Conservation (phyloP, 2,797 vertebrate species). For the Acanthiza pusilla region DNA sequence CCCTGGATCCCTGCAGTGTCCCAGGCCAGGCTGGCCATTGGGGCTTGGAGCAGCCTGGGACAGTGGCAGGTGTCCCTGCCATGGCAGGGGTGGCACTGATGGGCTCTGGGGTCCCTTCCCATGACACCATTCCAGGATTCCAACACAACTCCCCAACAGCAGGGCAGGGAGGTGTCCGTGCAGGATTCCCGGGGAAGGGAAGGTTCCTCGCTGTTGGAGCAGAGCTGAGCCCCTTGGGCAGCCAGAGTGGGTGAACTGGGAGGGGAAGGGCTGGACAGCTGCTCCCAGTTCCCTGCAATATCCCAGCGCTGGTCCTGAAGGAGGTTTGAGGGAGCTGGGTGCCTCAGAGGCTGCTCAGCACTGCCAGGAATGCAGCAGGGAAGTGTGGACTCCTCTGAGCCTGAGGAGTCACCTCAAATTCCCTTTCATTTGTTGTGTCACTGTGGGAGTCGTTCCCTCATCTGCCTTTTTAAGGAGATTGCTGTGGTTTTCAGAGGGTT, state of each 20-base stretch:
- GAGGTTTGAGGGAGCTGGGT: not conserved
- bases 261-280: not conserved
- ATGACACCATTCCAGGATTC: not conserved
- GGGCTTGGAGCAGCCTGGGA: not conserved
- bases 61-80: not conserved
- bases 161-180: not conserved
- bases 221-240: not conserved
- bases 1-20: not conserved
- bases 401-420: not conserved
- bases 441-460: not conserved
- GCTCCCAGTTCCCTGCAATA: not conserved
- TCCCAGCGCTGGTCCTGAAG: not conserved
- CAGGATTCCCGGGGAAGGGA: not conserved
- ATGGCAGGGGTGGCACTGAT: not conserved
- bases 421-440: rapidly evolving
- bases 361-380: not conserved
- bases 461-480: not conserved
- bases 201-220: not conserved
- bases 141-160: not conserved
- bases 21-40: not conserved
- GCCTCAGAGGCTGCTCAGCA: too few species aligned
- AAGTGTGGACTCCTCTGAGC: not conserved
- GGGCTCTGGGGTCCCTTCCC: not conserved
- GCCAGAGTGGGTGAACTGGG: rapidly evolving
- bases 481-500: rapidly evolving